Evolutionary conservation across 2,797 vertebrate species (phyloP).

Genomic region (Tadarida brasiliensis): DNA sequence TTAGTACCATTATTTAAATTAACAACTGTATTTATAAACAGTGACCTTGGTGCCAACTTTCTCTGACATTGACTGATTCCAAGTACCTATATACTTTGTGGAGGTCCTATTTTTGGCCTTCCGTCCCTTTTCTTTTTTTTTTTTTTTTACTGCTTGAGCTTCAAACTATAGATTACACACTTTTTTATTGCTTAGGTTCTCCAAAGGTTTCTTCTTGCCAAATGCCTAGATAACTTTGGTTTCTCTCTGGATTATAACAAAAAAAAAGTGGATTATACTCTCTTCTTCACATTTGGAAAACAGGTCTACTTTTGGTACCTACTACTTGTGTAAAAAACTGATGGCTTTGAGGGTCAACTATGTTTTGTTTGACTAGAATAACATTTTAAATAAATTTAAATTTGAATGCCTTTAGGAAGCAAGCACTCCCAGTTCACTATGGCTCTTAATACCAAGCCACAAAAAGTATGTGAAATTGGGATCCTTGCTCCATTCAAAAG

Average conservation of each 20-base stretch:
- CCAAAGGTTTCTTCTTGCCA: neutral
- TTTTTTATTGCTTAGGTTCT: neutral
- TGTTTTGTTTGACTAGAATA: conserved; percentile 14
- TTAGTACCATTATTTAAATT: neutral
- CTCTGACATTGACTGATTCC: conserved; percentile 16
- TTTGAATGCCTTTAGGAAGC: neutral
- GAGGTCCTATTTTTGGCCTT: conserved; percentile 8
- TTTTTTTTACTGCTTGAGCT: neutral
- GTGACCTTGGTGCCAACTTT: neutral
- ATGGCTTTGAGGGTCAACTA: neutral
- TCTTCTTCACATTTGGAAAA: conserved; percentile 53
- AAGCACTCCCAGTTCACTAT: neutral
- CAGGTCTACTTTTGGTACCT: neutral
- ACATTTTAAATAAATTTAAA: conserved; percentile 54
- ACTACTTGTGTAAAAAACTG: neutral
- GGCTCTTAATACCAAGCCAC: neutral
- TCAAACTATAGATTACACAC: neutral
- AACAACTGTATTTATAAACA: conserved; percentile 40
- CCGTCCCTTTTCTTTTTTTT: neutral
- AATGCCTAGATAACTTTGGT: conserved; percentile 5
- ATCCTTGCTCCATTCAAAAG: neutral
- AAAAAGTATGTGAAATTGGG: neutral
- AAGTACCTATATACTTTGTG: conserved; percentile 27
- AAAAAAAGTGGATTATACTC: neutral
- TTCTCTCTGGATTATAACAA: conserved; percentile 47